Evolutionary conservation across 2,888 invertebrate genomes (phyloP), one percentile per base, ranked within the genome.

Genomic region (Agrotis clavis): DNA sequence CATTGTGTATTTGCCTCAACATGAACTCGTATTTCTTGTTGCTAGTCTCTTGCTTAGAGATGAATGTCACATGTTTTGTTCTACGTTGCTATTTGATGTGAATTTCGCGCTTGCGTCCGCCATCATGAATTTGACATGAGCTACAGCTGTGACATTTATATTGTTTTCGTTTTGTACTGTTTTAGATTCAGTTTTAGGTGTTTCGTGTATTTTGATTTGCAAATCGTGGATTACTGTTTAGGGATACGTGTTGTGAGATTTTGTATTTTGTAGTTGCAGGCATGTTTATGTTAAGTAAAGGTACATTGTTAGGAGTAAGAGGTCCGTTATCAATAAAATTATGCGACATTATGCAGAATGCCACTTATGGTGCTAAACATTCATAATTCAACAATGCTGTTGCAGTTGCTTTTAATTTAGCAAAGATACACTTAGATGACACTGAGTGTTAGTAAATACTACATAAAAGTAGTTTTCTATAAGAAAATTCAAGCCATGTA

Each of bases 61-160:
- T 90, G 84, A 89, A 88, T 90, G 91, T 87, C 86, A 88, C 82
- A 76, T 75, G 84, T 84, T 84, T 84, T 86, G 86, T 81, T 81
- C 66, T 71, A 71, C 78, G 71, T 71, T 76, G 82, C 78, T 84
- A 79, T 88, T 88, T 87, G 87, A 88, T 80, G 86, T 73, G 86
- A 88, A 91, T 91, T 92, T 91, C 88, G 87, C 90, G 57, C 85
- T 89, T 81, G 79, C 56, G 41, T 57, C 70, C 64, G 72, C 81
- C 75, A 84, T 89, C 90, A 92, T 93, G 93, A 91, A 93, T 93
- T 91, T 90, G 89, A 86, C 89, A 92, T 92, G 92, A 92, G 91
- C 85, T 85, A 77, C 77, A 83, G 75, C 70, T 73, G 41, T 74
- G 67, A 83, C 70, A 67, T 81, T 78, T 76, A 71, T 66, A 71